These are phyloP conservation scores for Hestina assimilis DNA, from an alignment of 1,140 invertebrate species.

Conservation along the genomic window DNA sequence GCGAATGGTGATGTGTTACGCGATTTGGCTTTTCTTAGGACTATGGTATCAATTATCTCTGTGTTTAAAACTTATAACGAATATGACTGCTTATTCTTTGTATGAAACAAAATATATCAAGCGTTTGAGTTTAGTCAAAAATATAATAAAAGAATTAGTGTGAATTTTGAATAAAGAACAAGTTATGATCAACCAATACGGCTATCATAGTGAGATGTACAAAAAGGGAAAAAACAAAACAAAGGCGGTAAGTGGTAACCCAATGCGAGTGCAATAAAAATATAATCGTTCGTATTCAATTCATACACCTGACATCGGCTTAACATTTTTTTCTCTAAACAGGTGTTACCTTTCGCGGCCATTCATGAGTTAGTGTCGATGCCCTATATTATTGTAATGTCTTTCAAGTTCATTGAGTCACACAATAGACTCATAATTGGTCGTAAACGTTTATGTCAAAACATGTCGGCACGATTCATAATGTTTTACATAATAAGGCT, in stretches of 20 bases:
- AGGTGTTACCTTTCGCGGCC: slow-evolving; percentile 54
- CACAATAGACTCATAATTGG: slow-evolving; percentile 71
- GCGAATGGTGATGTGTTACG: neutral
- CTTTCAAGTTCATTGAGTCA: slow-evolving; percentile 72
- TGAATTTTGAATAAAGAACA: neutral
- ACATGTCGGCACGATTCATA: slow-evolving; percentile 61
- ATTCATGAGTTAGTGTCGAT: slow-evolving; percentile 62
- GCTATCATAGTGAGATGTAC: neutral
- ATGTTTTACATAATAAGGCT: slow-evolving; percentile 73
- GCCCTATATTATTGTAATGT: slow-evolving; percentile 70
- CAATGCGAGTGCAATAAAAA: slow-evolving; percentile 50
- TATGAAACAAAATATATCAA: neutral
- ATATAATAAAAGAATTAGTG: neutral
- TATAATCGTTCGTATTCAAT: slow-evolving; percentile 56
- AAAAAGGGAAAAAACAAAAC: slow-evolving; percentile 39
- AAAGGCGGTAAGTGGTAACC: slow-evolving; percentile 32
- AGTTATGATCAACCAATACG: neutral
- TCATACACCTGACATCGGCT: slow-evolving; percentile 61
- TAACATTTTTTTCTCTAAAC: slow-evolving; percentile 60
- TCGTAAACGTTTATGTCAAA: slow-evolving; percentile 70
- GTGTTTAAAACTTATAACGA: neutral
- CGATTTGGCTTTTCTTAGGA: neutral
- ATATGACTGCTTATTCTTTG: neutral
- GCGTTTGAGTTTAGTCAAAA: neutral
- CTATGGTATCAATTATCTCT: neutral